Conservation (phyloP, 2,113 vertebrate species). For the pig (Sus scrofa) region T2T-Sscrofa CM000816.6:42335501-42336000, state of each 20-base stretch:
- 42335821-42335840: neutral
- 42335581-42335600: neutral
- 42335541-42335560: constrained; percentile 30
- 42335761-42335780: neutral
- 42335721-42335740: neutral
- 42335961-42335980: neutral
- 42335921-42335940: neutral
- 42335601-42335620: neutral
- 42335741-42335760: neutral
- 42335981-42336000: neutral
- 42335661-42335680: neutral
- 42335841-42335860: neutral
- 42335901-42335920: neutral
- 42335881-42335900: neutral
- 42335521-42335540: neutral
- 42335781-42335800: neutral
- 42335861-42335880: neutral
- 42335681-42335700: neutral
- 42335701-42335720: neutral
- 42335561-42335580: neutral
- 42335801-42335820: neutral
- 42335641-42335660: constrained; percentile 1
- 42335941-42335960: neutral
- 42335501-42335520: neutral
- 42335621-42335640: neutral